Percentiles rank a stretch among this genome's conserved stretches.
Conservation (phyloP, 2,113 vertebrate species). For the Noturus placidus region DNA sequence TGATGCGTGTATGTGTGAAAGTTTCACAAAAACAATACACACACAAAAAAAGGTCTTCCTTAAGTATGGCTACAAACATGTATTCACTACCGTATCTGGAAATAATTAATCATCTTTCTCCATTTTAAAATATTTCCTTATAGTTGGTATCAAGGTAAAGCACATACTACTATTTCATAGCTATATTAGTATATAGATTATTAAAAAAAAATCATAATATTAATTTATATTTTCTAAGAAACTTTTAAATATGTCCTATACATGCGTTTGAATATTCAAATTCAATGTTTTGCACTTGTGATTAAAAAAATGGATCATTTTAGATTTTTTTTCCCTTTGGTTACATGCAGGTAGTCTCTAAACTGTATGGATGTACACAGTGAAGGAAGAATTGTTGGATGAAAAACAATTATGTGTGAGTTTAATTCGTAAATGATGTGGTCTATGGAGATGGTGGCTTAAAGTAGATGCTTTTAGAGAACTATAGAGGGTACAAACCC, state of each 20-base stretch:
- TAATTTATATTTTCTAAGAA: neutral
- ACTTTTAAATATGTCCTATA: neutral
- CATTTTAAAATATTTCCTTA: neutral
- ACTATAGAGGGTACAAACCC: conserved; percentile 54
- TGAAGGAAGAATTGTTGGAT: neutral
- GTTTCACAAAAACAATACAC: neutral
- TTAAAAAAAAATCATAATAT: no score
- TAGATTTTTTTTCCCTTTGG: neutral
- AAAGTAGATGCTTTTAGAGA: conserved; percentile 49
- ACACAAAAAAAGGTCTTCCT: neutral
- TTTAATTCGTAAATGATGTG: conserved; percentile 50
- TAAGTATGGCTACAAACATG: neutral
- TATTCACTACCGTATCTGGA: neutral
- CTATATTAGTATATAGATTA: no score
- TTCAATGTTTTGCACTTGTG: neutral
- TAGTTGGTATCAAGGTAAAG: neutral
- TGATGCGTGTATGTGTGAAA: neutral
- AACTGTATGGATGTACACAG: neutral
- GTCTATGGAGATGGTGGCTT: conserved; percentile 52
- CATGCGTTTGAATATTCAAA: neutral
- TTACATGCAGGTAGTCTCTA: neutral
- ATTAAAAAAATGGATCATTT: neutral
- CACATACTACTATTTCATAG: neutral
- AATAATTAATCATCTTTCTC: neutral
- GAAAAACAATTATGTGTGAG: neutral